A percentile compares a stretch with the other conserved stretches of the same genome.
Conservation (phyloP, 2,797 vertebrate genomes). For the Balearica regulorum region DNA sequence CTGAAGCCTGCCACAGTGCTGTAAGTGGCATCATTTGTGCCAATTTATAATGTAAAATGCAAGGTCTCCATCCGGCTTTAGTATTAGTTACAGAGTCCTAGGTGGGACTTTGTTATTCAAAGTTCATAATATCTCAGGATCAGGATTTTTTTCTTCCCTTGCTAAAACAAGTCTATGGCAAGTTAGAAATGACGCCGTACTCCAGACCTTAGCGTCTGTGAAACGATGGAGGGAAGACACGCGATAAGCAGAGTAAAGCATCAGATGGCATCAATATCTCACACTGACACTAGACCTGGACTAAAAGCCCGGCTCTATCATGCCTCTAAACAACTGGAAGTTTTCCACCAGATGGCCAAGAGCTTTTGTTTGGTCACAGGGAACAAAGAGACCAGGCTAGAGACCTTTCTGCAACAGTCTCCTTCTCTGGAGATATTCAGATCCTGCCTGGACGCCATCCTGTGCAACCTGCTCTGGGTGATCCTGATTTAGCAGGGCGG, state of each 20-base stretch:
- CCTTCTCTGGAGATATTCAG: too few species aligned
- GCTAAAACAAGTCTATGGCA: neutral
- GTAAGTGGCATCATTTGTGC: neutral
- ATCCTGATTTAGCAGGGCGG: too few species aligned
- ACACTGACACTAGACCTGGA: neutral
- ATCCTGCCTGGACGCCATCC: too few species aligned
- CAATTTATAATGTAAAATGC: neutral
- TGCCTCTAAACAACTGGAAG: neutral
- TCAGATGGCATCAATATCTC: neutral
- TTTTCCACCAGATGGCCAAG: neutral
- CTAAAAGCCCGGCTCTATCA: neutral
- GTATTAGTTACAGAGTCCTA: neutral
- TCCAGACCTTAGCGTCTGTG: neutral
- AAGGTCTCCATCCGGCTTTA: neutral
- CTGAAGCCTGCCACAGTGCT: neutral
- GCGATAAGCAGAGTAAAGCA: neutral
- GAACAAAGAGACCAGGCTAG: neutral
- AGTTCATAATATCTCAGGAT: neutral
- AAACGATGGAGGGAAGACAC: neutral
- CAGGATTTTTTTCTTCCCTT: neutral
- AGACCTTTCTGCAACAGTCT: neutral
- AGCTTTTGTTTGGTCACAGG: neutral
- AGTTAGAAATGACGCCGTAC: neutral
- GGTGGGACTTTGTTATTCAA: neutral
- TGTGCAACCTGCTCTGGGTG: too few species aligned